Evolutionary conservation across 2,888 invertebrate genomes (phyloP), one percentile per base, ranked within the genome.

Genomic region (Amphimallon solstitiale): DNA sequence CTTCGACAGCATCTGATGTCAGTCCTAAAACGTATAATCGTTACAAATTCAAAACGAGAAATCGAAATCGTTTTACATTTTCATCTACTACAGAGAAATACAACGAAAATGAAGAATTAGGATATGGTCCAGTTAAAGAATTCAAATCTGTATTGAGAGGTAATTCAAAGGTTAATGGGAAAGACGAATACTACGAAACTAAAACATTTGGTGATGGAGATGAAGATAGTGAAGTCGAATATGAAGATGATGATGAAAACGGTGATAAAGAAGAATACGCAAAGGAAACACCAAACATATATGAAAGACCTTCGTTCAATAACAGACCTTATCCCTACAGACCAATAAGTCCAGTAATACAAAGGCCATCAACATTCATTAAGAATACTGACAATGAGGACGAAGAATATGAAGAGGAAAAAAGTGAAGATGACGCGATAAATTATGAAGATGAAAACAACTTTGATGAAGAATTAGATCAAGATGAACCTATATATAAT

Each of bases 131-230:
- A 4, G 54, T 68, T n/a, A 70, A 70, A 40, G 66, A 67, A 29
- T 73, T 68, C 63, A 65, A 67, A 65, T 71, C 71, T 65, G 59
- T 74, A 71, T 46, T 63, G 35, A 66, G 59, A 43, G 49, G 40
- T 14, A 70, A 71, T 67, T 68, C 69, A 3, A 54, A 63, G 6
- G 71, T 67, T 10, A 43, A 66, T 56, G 72, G 67, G 7, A 73
- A 76, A 37, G 71, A 70, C 54, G 77, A 78, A 5, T 80, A 81
- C 12, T 56, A 56, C 15, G 78, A 78, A 19, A 78, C 19, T 14
- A 51, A 68, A n/a, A 67, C 61, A n/a, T 65, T 65, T 45, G 63
- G 51, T 29, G 54, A 65, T 2, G 66, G 19, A 21, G 63, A 69
- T 14, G 66, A 62, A n/a, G 66, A 63, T 5, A n/a, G 54, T 14